phyloP scores from a whole-genome alignment of 2,113 vertebrate species.

The Heterocephalus glaber region DNA sequence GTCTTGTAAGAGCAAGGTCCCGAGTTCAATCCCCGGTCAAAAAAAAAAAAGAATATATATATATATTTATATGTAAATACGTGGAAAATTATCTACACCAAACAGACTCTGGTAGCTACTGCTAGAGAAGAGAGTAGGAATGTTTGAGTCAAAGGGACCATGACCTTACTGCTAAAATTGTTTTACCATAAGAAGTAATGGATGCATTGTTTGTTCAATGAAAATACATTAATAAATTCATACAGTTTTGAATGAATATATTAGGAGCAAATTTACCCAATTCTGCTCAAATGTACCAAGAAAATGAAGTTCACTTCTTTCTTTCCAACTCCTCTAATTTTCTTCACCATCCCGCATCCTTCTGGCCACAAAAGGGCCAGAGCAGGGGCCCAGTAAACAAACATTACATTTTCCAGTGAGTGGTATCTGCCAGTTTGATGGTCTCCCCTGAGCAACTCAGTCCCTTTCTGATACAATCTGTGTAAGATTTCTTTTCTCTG shows the following conservation, averaged over 20 bases:
- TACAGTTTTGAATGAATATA: background rate
- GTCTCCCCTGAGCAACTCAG: conserved; percentile 8
- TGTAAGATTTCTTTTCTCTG: background rate
- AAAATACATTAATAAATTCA: conserved; percentile 16
- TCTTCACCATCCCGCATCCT: background rate
- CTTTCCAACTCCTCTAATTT: background rate
- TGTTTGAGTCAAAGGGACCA: background rate
- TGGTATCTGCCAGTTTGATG: background rate
- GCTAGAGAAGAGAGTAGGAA: background rate
- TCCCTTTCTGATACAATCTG: background rate
- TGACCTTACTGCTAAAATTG: background rate
- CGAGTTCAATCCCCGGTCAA: too few species aligned
- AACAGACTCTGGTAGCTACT: background rate
- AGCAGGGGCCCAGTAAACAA: accelerated
- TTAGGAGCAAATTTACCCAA: background rate
- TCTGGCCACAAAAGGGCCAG: background rate
- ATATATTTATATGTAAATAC: background rate
- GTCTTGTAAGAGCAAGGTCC: too few species aligned
- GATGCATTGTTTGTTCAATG: background rate
- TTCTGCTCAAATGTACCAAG: background rate
- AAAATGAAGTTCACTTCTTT: background rate
- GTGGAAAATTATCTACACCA: background rate
- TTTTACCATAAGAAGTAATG: background rate
- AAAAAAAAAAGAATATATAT: too few species aligned
- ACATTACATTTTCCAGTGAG: background rate